Percentiles rank a stretch among this genome's conserved stretches.
These are phyloP conservation scores for Nesometra sesokonis DNA, from an alignment of 35 echinoderm and acorn worm genomes.

Conservation along the genomic window DNA sequence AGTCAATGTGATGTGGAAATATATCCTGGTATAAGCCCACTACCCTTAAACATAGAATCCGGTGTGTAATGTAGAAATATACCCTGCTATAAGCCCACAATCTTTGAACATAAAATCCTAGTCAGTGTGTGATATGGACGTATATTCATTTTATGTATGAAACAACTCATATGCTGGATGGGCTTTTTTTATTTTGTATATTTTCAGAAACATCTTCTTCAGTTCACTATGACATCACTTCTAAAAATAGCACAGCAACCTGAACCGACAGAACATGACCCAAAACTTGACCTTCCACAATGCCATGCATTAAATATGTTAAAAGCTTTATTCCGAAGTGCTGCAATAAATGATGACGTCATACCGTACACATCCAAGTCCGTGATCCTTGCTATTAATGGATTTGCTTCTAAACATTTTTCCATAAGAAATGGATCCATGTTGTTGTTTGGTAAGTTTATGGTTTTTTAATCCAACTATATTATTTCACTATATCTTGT, in stretches of 20 bases:
- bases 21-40: too few species aligned
- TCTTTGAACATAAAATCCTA: too few species aligned
- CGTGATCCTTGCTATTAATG: constrained; percentile 56
- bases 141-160: too few species aligned
- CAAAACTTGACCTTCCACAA: constrained; percentile 77
- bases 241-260: constrained; percentile 53
- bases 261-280: constrained; percentile 34
- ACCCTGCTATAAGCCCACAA: too few species aligned
- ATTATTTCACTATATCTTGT: too few species aligned
- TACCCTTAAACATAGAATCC: too few species aligned
- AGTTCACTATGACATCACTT: constrained; percentile 39
- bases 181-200: constrained; percentile 11
- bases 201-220: constrained; percentile 63
- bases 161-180: too few species aligned
- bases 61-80: too few species aligned
- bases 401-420: constrained; percentile 62
- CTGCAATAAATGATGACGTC: constrained; percentile 45
- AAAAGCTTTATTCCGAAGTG: constrained; percentile 54
- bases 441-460: constrained; percentile 66
- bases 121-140: too few species aligned
- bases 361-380: constrained; percentile 39
- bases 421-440: constrained; percentile 69
- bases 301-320: constrained; percentile 76
- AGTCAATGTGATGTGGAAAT: too few species aligned
- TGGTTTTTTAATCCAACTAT: too few species aligned